Evolutionary conservation across 2,888 invertebrate genomes (phyloP), one percentile per base, ranked within the genome.

Genomic region (Polydrusus tereticollis): DNA sequence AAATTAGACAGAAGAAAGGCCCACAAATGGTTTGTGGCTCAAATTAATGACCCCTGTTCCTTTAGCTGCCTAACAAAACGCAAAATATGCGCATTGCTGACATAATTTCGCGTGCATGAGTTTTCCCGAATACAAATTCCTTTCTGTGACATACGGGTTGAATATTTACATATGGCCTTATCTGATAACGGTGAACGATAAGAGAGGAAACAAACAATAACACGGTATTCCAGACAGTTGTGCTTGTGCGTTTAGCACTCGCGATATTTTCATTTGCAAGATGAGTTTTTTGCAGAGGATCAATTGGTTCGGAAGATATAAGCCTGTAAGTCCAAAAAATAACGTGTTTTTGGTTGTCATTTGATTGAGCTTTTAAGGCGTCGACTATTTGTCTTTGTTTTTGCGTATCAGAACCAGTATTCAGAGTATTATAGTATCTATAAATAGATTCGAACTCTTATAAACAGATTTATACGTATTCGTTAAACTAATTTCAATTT

Each of bases 171-270:
- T 14, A 59, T 16, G 2, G 29, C 38, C 16, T 55, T 45, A 67
- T 66, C 67, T 36, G 59, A 68, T 68, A 59, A 59, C 10, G 8
- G n/a, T 14, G 29, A 23, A 18, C 50, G 67, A 59, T 68, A 68
- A 59, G 50, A 1, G 6, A 59, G 36, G 58, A 45, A 65, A 43
- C 26, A 58, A 10, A n/a, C 33, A 47, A 59, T 60, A 55, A 47
- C 21, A 29, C 18, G 14, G 33, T 58, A 18, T 29, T 16, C 52
- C 52, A 55, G 33, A 23, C 67, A 33, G 67, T 67, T 67, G 57
- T 20, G 58, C 57, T 47, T 36, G 67, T 38, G 38, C 23, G 16
- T 41, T 55, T 12, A 3, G 29, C 38, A 33, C 55, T 65, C 18
- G 65, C 41, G 26, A 55, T 41, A 65, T 50, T 65, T 55, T 65